These are phyloP conservation scores for Leucophenga montana DNA, from an alignment of 2,888 invertebrate species.

Conservation along the genomic window DNA sequence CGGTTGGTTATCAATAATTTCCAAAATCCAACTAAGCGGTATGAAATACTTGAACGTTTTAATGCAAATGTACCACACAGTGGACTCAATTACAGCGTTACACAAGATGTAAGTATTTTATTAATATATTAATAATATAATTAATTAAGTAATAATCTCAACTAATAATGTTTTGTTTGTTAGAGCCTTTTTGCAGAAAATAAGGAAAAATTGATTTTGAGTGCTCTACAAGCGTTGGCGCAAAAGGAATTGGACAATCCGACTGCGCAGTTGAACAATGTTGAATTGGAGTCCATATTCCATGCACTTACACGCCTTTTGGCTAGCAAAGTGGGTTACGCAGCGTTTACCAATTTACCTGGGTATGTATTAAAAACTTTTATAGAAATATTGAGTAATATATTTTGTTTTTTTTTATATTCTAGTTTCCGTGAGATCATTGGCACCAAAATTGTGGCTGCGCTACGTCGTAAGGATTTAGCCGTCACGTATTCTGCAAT, in stretches of 20 bases:
- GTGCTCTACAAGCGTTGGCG: slow-evolving; percentile 89
- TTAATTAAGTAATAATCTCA: neutral
- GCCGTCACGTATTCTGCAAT: slow-evolving; percentile 96
- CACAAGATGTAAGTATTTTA: slow-evolving; percentile 90
- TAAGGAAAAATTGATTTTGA: slow-evolving; percentile 96
- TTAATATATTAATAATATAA: too few species aligned
- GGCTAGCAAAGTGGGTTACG: slow-evolving; percentile 98
- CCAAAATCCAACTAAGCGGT: slow-evolving; percentile 75
- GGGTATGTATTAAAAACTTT: slow-evolving; percentile 76
- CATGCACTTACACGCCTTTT: slow-evolving; percentile 93
- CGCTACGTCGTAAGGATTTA: slow-evolving; percentile 88
- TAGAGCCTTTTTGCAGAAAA: slow-evolving; percentile 98
- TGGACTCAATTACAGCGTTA: slow-evolving; percentile 95
- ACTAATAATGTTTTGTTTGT: neutral
- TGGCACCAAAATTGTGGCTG: slow-evolving; percentile 92
- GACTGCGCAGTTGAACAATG: slow-evolving; percentile 76
- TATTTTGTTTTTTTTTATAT: slow-evolving; percentile 5
- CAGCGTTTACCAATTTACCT: slow-evolving; percentile 91
- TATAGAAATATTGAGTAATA: neutral
- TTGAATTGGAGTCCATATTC: slow-evolving; percentile 94
- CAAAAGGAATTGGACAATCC: slow-evolving; percentile 80
- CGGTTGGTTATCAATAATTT: slow-evolving; percentile 77
- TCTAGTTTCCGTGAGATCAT: slow-evolving; percentile 93
- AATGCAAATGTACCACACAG: slow-evolving; percentile 98
- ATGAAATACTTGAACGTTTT: slow-evolving; percentile 92